A percentile compares a stretch with the other conserved stretches of the same genome.
Conservation (phyloP, 2,797 vertebrate genomes). For the Thamnophis elegans region DNA sequence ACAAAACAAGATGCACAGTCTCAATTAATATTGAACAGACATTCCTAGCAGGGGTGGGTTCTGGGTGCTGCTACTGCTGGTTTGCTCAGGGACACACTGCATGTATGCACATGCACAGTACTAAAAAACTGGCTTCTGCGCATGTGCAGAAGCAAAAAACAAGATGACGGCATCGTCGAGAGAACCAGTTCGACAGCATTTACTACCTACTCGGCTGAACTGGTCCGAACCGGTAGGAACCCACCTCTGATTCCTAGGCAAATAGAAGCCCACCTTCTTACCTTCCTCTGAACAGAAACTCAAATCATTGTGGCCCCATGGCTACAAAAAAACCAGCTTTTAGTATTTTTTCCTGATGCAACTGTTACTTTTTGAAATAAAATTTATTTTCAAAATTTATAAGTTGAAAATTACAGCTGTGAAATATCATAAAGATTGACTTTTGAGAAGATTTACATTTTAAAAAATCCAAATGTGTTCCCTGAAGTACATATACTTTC, state of each 20-base stretch:
- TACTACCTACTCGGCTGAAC: too few relatives aligned
- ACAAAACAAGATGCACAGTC: background rate
- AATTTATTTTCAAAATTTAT: slow-evolving; percentile 6
- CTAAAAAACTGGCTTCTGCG: too few relatives aligned
- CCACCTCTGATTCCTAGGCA: background rate
- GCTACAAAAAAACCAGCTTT: background rate
- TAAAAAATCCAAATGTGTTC: background rate
- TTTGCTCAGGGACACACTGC: too few relatives aligned
- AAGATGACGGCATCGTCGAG: too few relatives aligned
- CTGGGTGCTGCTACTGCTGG: too few relatives aligned
- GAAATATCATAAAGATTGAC: background rate
- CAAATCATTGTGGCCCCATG: background rate
- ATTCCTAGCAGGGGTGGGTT: background rate
- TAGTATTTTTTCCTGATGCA: background rate
- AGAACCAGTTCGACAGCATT: too few relatives aligned
- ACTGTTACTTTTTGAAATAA: background rate
- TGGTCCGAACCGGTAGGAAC: too few relatives aligned
- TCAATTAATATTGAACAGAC: background rate
- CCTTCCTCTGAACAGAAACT: background rate
- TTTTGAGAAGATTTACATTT: background rate
- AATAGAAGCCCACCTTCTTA: background rate
- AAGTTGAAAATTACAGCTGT: background rate
- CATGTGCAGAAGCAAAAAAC: too few relatives aligned
- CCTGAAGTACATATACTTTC: background rate
- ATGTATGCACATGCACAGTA: too few relatives aligned